Percentiles rank a stretch among this genome's conserved stretches.
phyloP scores from a whole-genome alignment of 2,113 vertebrate species.

The Gymnogyps californianus region DNA sequence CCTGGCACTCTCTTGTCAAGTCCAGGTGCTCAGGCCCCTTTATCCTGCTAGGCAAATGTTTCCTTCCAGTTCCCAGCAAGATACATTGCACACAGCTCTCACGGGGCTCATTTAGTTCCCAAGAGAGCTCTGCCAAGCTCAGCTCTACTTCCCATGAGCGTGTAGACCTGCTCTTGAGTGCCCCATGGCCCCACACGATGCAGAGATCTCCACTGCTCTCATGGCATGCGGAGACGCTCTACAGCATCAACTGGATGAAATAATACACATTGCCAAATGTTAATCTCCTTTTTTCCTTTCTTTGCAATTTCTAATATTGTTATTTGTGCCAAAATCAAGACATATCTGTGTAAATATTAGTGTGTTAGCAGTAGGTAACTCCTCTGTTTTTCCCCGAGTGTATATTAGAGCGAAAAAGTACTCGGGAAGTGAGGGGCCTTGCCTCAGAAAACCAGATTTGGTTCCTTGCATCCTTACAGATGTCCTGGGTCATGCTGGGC shows the following conservation, averaged over 20 bases:
- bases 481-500: background rate
- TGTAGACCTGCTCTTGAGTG: background rate
- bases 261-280: background rate
- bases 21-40: background rate
- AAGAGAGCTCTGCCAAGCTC: background rate
- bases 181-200: accelerated
- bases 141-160: background rate
- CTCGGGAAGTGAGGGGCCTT: background rate
- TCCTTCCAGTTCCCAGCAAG: background rate
- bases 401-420: background rate
- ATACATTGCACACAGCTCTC: background rate
- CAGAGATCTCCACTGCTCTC: background rate
- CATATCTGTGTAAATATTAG: background rate
- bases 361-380: background rate
- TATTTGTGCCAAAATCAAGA: background rate
- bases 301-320: background rate
- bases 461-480: background rate
- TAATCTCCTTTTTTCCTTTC: background rate
- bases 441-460: background rate
- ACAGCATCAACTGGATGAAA: background rate
- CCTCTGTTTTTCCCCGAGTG: background rate
- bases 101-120: background rate
- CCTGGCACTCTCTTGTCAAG: background rate
- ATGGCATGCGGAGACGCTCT: background rate
- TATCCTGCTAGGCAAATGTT: background rate